Evolutionary conservation across 1,140 invertebrate species (phyloP).

Genomic region (Scylla paramamosain): DNA sequence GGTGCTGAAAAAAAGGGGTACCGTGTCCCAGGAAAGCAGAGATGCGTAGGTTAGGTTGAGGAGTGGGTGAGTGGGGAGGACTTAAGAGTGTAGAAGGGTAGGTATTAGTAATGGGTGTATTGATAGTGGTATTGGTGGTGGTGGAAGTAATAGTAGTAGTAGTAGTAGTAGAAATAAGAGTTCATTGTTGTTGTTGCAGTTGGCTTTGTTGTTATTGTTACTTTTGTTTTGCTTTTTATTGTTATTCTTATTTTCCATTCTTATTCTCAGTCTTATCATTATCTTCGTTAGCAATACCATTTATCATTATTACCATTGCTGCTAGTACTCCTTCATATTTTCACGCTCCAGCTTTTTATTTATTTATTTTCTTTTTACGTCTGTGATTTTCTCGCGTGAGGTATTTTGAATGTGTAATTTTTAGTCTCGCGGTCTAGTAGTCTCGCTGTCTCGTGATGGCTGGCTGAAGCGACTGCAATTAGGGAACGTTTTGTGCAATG

Average conservation of each 20-base stretch:
- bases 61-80: background rate
- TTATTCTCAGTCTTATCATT: too few relatives aligned
- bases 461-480: constrained; percentile 1
- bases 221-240: background rate
- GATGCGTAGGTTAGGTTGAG: background rate
- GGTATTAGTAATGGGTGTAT: too few relatives aligned
- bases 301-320: too few relatives aligned
- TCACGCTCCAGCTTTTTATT: background rate
- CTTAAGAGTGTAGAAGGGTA: background rate
- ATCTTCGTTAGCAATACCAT: too few relatives aligned
- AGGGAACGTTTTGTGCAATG: background rate
- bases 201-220: background rate
- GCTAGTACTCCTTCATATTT: background rate
- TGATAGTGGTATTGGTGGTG: too few relatives aligned
- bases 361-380: too few relatives aligned
- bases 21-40: background rate
- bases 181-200: too few relatives aligned
- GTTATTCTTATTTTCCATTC: background rate
- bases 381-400: background rate
- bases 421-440: background rate
- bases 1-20: too few relatives aligned
- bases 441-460: background rate
- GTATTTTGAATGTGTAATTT: background rate
- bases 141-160: too few relatives aligned
- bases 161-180: too few relatives aligned